Percentiles rank a stretch among this genome's conserved stretches.
phyloP scores from a whole-genome alignment of 2,888 invertebrate species.

The Phortica magna region DNA sequence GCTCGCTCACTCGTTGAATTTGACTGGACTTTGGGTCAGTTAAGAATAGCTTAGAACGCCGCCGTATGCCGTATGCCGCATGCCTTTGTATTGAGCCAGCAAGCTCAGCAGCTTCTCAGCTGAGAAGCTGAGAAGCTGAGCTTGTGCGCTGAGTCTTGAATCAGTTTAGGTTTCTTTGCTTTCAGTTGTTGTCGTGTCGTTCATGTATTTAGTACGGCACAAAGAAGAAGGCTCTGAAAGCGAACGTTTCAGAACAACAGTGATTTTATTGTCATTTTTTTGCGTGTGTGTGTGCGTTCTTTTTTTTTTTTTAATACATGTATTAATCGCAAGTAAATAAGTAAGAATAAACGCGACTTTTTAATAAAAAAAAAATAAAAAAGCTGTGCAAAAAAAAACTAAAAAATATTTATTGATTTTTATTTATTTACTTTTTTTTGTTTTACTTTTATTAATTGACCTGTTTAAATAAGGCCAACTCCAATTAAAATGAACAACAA shows the following conservation, averaged over 20 bases:
- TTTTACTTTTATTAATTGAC: too few relatives aligned
- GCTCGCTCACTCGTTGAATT: too few relatives aligned
- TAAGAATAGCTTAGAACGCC: too few relatives aligned
- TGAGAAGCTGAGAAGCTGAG: not conserved
- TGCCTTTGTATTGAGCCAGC: too few relatives aligned
- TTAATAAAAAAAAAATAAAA: not conserved
- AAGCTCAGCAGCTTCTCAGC: too few relatives aligned
- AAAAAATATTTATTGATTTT: not conserved
- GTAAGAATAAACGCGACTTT: constrained; percentile 45
- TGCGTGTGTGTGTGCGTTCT: not conserved
- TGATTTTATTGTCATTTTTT: not conserved
- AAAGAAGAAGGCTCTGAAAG: not conserved
- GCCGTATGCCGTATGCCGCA: too few relatives aligned
- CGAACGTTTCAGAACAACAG: not conserved
- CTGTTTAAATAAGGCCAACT: too few relatives aligned
- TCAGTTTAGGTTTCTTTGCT: not conserved
- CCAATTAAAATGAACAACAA: too few relatives aligned
- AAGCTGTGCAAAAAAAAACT: not conserved
- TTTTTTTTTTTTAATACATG: constrained; percentile 33
- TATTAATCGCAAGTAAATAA: constrained; percentile 51
- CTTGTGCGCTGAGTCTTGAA: not conserved
- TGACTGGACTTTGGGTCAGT: too few relatives aligned
- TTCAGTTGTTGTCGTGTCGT: not conserved
- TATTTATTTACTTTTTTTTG: not conserved
- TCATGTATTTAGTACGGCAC: not conserved